Conservation (phyloP, 2,888 invertebrate genomes). For the Sinhomidia bicolor region DNA sequence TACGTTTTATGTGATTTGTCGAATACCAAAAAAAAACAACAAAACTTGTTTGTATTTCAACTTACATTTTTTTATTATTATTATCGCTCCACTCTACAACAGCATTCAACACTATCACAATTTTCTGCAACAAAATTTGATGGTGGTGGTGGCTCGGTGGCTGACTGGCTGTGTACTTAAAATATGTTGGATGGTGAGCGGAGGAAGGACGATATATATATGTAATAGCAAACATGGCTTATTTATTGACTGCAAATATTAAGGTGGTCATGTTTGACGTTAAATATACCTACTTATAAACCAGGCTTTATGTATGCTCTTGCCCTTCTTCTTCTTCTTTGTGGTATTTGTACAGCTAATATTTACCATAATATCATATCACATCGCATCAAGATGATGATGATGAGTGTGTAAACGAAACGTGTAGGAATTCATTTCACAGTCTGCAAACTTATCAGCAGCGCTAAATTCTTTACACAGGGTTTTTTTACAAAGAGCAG, state of each 20-base stretch:
- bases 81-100: neutral
- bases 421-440: slow-evolving; percentile 18
- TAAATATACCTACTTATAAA: neutral
- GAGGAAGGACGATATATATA: neutral
- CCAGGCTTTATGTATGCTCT: neutral
- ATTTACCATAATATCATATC: slow-evolving; percentile 3
- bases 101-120: neutral
- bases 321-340: neutral
- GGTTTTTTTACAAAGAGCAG: neutral
- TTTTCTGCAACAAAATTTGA: slow-evolving; percentile 20
- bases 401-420: slow-evolving; percentile 13
- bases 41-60: slow-evolving; percentile 56
- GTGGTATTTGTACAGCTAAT: neutral
- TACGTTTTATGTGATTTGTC: neutral
- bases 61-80: neutral
- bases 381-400: neutral
- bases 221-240: neutral
- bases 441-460: neutral
- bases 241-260: slow-evolving; percentile 18
- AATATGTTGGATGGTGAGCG: neutral
- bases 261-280: slow-evolving; percentile 27
- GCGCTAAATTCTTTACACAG: neutral
- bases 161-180: too few relatives aligned
- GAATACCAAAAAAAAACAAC: neutral
- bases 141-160: neutral